phyloP scores from a whole-genome alignment of 2,797 vertebrate genomes.

The Tenualosa thibaudeaui region DNA sequence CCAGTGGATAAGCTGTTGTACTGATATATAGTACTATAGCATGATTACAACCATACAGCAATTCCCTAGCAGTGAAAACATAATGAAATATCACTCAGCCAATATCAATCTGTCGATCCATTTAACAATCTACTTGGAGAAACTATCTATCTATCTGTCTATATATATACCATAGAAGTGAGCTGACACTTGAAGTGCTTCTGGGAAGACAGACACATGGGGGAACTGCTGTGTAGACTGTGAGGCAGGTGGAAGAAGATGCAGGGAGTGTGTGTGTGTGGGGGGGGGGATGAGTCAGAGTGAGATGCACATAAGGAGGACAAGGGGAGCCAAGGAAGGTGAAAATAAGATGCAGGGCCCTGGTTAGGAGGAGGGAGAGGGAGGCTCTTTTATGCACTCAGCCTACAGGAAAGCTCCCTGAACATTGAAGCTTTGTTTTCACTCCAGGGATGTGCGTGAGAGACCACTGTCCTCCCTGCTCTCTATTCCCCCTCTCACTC shows the following conservation, averaged over 20 bases:
- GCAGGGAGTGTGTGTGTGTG: too few species aligned
- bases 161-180: neutral
- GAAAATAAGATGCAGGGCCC: constrained; percentile 11
- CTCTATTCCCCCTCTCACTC: neutral
- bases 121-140: too few species aligned
- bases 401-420: neutral
- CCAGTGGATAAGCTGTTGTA: neutral
- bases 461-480: neutral
- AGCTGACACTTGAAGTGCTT: neutral
- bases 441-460: neutral
- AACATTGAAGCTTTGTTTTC: constrained; percentile 1
- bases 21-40: neutral
- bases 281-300: neutral
- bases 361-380: neutral
- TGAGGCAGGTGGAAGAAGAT: neutral
- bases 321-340: neutral
- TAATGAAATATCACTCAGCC: too few species aligned
- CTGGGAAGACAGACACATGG: neutral
- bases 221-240: neutral
- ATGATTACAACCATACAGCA: neutral
- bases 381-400: neutral
- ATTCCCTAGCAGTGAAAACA: neutral
- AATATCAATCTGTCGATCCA: too few species aligned
- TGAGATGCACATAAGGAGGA: neutral
- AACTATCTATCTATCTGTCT: too few species aligned